phyloP scores from a whole-genome alignment of 2,888 invertebrate species.

The Drosophila rellima region DNA sequence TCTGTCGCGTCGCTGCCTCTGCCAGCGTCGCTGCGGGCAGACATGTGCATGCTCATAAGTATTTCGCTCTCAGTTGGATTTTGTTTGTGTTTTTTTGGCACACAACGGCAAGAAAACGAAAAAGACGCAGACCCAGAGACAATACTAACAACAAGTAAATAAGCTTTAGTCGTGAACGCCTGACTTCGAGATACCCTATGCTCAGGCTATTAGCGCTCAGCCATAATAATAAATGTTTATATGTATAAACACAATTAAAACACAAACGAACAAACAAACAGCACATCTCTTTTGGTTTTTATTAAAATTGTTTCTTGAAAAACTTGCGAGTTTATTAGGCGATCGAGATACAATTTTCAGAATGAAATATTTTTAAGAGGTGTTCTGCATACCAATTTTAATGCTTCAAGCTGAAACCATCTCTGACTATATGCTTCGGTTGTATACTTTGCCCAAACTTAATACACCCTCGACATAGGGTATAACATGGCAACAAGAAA shows the following conservation, averaged over 20 bases:
- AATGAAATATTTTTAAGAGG: too few species aligned
- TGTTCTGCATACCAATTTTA: too few species aligned
- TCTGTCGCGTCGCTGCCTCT: constrained; percentile 22
- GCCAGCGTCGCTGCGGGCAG: constrained; percentile 10
- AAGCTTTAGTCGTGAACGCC: not conserved
- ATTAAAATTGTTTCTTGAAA: too few species aligned
- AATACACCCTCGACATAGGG: not conserved
- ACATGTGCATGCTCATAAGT: constrained; percentile 55
- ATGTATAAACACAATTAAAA: too few species aligned
- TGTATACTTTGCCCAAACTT: not conserved
- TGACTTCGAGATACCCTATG: not conserved
- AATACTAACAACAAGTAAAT: constrained; percentile 30
- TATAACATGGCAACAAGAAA: constrained; percentile 27
- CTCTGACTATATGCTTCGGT: too few species aligned
- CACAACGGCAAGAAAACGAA: constrained; percentile 31
- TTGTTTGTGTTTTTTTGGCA: constrained; percentile 50
- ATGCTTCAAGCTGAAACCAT: too few species aligned
- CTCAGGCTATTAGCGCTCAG: too few species aligned
- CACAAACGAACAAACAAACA: too few species aligned
- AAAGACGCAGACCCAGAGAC: constrained; percentile 34
- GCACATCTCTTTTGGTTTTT: too few species aligned
- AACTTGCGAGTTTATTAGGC: too few species aligned
- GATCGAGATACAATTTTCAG: too few species aligned
- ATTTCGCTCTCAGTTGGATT: constrained; percentile 30
- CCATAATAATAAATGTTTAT: too few species aligned